Base-by-base conservation (phyloP, 64 coral and sea anemone genomes). In the Stichodactyla mertensii region DNA sequence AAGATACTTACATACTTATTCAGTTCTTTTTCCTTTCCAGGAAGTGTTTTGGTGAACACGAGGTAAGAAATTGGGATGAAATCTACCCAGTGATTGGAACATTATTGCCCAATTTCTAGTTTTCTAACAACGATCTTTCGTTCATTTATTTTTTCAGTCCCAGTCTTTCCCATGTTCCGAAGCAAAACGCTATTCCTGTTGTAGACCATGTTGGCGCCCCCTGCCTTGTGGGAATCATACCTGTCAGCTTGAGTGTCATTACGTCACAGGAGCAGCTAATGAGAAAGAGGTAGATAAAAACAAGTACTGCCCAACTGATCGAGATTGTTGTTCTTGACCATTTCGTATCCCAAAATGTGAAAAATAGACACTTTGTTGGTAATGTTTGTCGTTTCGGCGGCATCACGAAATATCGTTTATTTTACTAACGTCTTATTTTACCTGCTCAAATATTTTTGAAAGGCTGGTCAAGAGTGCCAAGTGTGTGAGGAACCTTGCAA, bases 41-140 rank as follows among this genome's bases (percentile, higher is more conserved):
- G 83, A 90, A 86, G 64, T 97, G 95, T 77, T 89, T 93, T 88
- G 95, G 95, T 57, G 83, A 93, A 83, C 95, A 97, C 71, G 91
- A 93, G 91, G 95, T 97, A 88, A 36, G 86, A 57, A 0, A 54
- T 59, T 74, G 9, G 56, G 4, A 15, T 58, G 5, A 58, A 58
- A 58, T 31, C 24, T 14, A 19, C 4, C 69, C 6, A 31, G 12
- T 74, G 0, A 9, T 13, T 74, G 7, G 26, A 14, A 31, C 26
- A 12, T 27, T 11, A 31, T 31, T 23, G n/a, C 23, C 12, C 4
- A 31, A n/a, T 31, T 12, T 13, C 27, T 11, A 74, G 4, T 74
- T 13, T 27, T 58, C 9, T 31, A 31, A 28, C 0, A 15, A 13
- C 14, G 16, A 62, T 18, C 2, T 66, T 61, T 66, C 62, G 5